Evolutionary conservation across 2,113 vertebrate species (phyloP).

Genomic region (Tetraodon nigroviridis): DNA sequence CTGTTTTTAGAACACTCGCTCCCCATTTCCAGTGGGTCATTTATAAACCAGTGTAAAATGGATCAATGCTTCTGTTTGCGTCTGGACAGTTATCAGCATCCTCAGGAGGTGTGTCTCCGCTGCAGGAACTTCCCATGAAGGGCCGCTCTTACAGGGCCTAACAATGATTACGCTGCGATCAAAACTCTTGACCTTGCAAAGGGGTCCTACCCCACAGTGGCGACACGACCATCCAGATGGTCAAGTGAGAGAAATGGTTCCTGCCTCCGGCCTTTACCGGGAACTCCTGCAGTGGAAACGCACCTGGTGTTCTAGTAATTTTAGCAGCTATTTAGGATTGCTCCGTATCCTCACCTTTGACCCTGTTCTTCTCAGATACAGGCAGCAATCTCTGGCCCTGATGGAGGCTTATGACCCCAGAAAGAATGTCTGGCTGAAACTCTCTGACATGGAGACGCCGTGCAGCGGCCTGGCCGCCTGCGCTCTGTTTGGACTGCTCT

Average conservation of each 20-base stretch:
- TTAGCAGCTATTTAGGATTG: no score
- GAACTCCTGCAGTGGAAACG: no score
- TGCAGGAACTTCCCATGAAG: no score
- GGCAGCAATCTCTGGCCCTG: slow-evolving; percentile 66
- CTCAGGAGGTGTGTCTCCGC: no score
- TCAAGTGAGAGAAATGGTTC: no score
- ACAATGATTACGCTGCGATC: no score
- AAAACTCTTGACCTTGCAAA: no score
- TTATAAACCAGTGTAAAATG: not conserved
- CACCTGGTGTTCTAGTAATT: no score
- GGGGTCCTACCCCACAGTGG: no score
- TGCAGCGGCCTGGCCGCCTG: slow-evolving; percentile 80
- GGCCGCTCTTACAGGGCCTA: no score
- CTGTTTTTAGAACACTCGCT: not conserved
- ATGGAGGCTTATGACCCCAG: slow-evolving; percentile 76
- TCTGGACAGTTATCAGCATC: not conserved
- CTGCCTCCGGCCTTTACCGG: no score
- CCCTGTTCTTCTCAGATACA: slow-evolving; percentile 56
- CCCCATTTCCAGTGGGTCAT: not conserved
- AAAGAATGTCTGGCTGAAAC: slow-evolving; percentile 67
- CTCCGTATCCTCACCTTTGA: not conserved
- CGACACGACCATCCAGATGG: no score
- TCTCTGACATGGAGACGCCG: slow-evolving; percentile 69
- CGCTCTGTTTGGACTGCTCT: slow-evolving; percentile 75
- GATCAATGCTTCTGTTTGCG: not conserved